These are phyloP conservation scores for Leucophora obtusa DNA, from an alignment of 2,888 invertebrate genomes.

Conservation along the genomic window DNA sequence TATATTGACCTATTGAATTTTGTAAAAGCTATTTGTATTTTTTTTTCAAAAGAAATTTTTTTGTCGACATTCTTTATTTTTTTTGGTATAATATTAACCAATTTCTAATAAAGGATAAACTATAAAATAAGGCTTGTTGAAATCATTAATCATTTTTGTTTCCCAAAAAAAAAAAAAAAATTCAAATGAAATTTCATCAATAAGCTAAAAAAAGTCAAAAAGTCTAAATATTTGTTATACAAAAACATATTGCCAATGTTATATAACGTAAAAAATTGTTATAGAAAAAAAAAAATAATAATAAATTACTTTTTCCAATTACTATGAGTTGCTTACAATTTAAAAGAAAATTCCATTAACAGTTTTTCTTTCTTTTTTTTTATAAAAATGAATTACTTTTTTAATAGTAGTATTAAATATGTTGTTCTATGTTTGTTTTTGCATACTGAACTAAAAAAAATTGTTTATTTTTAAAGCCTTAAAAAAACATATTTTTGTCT, in stretches of 20 bases:
- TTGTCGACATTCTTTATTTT: not conserved
- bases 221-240: slow-evolving; percentile 29
- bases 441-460: slow-evolving; percentile 3
- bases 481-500: slow-evolving; percentile 27
- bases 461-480: not conserved
- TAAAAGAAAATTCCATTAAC: slow-evolving; percentile 42
- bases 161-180: slow-evolving; percentile 7
- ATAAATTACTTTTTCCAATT: slow-evolving; percentile 56
- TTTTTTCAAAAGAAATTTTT: not conserved
- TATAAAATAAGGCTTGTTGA: slow-evolving; percentile 4
- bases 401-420: slow-evolving; percentile 25
- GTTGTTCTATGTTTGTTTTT: slow-evolving; percentile 14
- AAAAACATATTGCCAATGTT: slow-evolving; percentile 43
- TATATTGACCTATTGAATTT: not conserved
- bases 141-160: slow-evolving; percentile 52
- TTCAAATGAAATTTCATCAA: slow-evolving; percentile 1
- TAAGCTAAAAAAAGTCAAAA: slow-evolving; percentile 18
- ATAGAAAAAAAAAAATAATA: slow-evolving; percentile 17
- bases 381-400: not conserved
- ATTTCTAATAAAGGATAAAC: slow-evolving; percentile 7
- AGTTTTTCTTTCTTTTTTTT: not conserved
- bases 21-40: not conserved
- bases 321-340: slow-evolving; percentile 20
- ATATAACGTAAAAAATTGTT: slow-evolving; percentile 19
- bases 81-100: not conserved